phyloP scores from a whole-genome alignment of 2,113 vertebrate genomes.

The Grus americana region DNA sequence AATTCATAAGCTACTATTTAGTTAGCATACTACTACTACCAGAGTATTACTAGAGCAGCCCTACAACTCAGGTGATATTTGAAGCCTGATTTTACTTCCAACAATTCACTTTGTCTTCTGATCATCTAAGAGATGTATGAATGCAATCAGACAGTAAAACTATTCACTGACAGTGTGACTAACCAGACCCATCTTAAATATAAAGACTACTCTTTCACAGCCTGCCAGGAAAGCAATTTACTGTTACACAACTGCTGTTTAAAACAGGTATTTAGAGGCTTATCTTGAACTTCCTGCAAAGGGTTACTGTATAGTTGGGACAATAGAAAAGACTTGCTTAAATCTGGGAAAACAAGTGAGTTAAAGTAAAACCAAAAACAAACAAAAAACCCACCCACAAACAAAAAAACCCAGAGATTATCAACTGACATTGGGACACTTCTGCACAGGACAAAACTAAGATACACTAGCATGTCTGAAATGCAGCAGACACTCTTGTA shows the following conservation, averaged over 20 bases:
- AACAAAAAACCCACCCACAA: neutral
- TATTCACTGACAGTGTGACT: neutral
- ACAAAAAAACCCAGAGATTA: neutral
- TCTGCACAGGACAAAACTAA: neutral
- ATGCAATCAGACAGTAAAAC: no score
- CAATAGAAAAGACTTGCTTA: neutral
- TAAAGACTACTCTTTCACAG: neutral
- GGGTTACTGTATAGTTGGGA: neutral
- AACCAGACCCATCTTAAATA: neutral
- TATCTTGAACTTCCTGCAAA: neutral
- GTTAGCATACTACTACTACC: neutral
- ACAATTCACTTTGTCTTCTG: neutral
- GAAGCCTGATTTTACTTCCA: neutral
- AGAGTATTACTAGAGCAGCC: neutral
- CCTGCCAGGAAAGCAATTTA: neutral
- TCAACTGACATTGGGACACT: neutral
- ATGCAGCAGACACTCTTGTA: neutral
- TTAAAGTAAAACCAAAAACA: neutral
- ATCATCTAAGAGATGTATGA: no score
- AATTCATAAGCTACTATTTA: neutral
- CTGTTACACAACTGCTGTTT: neutral
- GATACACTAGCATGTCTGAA: neutral
- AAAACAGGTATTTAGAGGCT: neutral
- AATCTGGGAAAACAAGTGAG: neutral
- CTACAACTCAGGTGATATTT: neutral